A percentile compares a stretch with the other conserved stretches of the same genome.
phyloP scores from a whole-genome alignment of 2,888 invertebrate species.

The Zaprionus obscuricornis region DNA sequence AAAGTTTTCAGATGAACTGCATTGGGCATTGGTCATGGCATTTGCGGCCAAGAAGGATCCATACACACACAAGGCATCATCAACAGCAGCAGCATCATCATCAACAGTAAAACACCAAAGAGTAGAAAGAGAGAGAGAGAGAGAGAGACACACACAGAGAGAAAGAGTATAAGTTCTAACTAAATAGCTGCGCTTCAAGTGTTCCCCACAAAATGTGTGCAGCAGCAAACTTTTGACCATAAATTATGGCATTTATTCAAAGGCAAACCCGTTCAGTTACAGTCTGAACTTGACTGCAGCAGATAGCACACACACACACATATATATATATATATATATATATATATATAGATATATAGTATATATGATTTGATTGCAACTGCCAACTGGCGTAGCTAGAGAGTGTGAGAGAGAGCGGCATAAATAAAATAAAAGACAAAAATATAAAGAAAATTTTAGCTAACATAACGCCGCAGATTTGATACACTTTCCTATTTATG shows the following conservation, averaged over 20 bases:
- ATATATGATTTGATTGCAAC: neutral
- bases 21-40: conserved; percentile 50
- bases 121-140: conserved; percentile 23
- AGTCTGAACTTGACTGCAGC: conserved; percentile 24
- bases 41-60: conserved; percentile 38
- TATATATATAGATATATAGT: neutral
- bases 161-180: conserved; percentile 15
- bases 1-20: conserved; percentile 74
- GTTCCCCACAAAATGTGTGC: conserved; percentile 75
- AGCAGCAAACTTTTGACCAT: conserved; percentile 76
- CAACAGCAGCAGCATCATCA: conserved; percentile 20
- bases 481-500: too few relatives aligned
- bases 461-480: too few relatives aligned
- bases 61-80: conserved; percentile 25
- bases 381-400: too few relatives aligned
- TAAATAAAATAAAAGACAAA: too few relatives aligned
- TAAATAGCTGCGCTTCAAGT: conserved; percentile 74
- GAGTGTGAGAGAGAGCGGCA: too few relatives aligned
- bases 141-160: too few relatives aligned
- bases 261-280: conserved; percentile 62
- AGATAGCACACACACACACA: conserved; percentile 9
- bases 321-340: neutral
- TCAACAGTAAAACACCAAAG: conserved; percentile 14
- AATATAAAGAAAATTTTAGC: neutral
- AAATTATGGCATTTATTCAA: conserved; percentile 79